These are phyloP conservation scores for Scomber scombrus DNA, from an alignment of 2,113 vertebrate species.

Conservation along the genomic window DNA sequence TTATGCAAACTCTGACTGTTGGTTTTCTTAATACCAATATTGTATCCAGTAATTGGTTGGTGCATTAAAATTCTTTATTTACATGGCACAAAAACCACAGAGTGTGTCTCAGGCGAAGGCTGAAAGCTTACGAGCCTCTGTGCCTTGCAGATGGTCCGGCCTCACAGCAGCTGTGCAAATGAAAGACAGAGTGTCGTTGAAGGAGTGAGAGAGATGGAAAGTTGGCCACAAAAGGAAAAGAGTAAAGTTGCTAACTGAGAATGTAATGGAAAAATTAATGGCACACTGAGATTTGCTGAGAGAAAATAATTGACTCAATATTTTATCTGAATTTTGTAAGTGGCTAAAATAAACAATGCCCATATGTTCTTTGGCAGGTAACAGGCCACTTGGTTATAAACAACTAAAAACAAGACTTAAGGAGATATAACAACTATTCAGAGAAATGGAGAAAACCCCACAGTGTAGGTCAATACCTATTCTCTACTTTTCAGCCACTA, in stretches of 20 bases:
- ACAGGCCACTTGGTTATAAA: not conserved
- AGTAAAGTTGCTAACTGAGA: constrained; percentile 75
- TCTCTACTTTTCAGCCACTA: not conserved
- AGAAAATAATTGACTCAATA: constrained; percentile 52
- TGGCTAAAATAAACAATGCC: constrained; percentile 37
- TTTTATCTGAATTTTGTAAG: constrained; percentile 47
- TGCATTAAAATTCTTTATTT: constrained; percentile 52
- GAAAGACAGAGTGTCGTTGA: constrained; percentile 78
- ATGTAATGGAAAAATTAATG: constrained; percentile 79
- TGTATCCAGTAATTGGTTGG: constrained; percentile 43
- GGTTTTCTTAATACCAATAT: constrained; percentile 42
- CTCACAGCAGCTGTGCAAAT: constrained; percentile 82
- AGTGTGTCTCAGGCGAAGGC: constrained; percentile 45
- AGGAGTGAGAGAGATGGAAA: constrained; percentile 80
- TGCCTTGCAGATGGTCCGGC: constrained; percentile 75
- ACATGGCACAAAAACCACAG: constrained; percentile 49
- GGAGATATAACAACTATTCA: not conserved
- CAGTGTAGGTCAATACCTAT: not conserved
- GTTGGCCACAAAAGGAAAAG: constrained; percentile 77
- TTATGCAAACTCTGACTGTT: constrained; percentile 16
- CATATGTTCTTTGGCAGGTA: constrained; percentile 6
- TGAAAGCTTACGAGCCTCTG: constrained; percentile 59
- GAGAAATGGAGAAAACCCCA: not conserved
- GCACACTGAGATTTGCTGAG: constrained; percentile 46
- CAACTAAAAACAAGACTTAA: not conserved